Base-by-base conservation (phyloP, 2,113 vertebrate genomes). In the Oryzias curvinotus region DNA sequence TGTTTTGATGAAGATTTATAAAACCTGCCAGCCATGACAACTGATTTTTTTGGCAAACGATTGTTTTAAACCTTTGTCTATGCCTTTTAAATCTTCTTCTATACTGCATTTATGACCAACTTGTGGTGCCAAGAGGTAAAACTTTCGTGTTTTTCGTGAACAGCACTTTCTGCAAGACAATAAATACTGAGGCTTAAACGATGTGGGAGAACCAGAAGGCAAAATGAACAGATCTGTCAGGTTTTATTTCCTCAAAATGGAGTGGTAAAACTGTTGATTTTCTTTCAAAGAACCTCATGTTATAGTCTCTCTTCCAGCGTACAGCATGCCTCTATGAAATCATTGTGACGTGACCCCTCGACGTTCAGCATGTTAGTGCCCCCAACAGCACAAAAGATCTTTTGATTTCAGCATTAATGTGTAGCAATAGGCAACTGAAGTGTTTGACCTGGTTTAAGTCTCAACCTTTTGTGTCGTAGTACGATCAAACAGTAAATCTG, bases 1-100 rank as follows among this genome's bases (percentile, higher is more conserved):
- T 65, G 26, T 19, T 72, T 77, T 74, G 58, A 69, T 72, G 65
- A 69, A 50, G 53, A 74, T 57, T 81, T 36, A 52, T 41, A 45
- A 73, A 21, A 68, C 68, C 76, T 59, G 68, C 78, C 77, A 83
- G 73, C 84, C 80, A 76, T 49, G 45, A 83, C 63, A 65, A 57
- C 13, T 61, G 85, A 75, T 45, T 25, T 28, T 28, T 83, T 80
- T 82, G 75, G 70, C 84, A 73, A 73, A 81, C 71, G 85, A 91
- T 90, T 89, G 87, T 88, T 89, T 86, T 84, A 71, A 88, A 81
- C 83, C 86, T 87, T 87, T 88, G 80, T 90, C 89, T 85, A 82
- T 88, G 88, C 86, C 87, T 91, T 81, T 36, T 75, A 71, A 72
- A 80, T 81, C 52, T 71, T 88, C 71, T 84, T 86, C 75, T 88